These are phyloP conservation scores for Diaphora mendica DNA, from an alignment of 2,888 invertebrate species.

Conservation along the genomic window DNA sequence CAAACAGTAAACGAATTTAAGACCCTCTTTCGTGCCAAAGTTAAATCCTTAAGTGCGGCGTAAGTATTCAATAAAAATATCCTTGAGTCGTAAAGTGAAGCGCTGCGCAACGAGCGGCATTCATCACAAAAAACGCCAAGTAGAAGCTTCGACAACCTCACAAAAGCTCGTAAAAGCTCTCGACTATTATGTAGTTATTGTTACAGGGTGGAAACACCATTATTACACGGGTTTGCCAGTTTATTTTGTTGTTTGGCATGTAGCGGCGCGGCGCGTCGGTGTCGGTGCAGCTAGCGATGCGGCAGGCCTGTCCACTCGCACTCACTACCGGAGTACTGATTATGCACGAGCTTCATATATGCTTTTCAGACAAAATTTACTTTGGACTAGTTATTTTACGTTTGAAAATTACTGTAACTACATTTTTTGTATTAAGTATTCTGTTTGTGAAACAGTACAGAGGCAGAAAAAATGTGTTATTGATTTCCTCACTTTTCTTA, in stretches of 20 bases:
- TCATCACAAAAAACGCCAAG: slow-evolving; percentile 81
- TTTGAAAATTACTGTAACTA: background rate
- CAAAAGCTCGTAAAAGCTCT: slow-evolving; percentile 87
- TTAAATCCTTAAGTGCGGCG: slow-evolving; percentile 65
- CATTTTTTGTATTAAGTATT: background rate
- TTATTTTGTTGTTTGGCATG: slow-evolving; percentile 82
- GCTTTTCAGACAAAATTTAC: background rate
- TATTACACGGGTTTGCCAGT: slow-evolving; percentile 80
- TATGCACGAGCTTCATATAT: slow-evolving; percentile 11
- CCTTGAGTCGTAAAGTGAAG: slow-evolving; percentile 71
- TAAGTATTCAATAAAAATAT: slow-evolving; percentile 84
- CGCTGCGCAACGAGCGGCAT: slow-evolving; percentile 68
- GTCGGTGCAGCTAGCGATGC: slow-evolving; percentile 43
- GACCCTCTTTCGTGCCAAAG: slow-evolving; percentile 60
- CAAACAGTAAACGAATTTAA: slow-evolving; percentile 67
- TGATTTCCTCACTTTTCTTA: background rate
- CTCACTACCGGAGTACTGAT: slow-evolving; percentile 2
- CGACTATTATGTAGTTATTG: slow-evolving; percentile 86
- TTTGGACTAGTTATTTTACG: background rate
- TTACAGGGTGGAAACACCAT: slow-evolving; percentile 86
- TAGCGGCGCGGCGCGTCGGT: slow-evolving; percentile 59
- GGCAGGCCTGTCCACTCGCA: slow-evolving; percentile 26
- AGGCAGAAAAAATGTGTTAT: background rate
- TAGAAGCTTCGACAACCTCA: slow-evolving; percentile 84
- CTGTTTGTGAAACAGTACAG: background rate